Base-by-base conservation (phyloP, 1,140 invertebrate species). In the Coboldia fuscipes region DNA sequence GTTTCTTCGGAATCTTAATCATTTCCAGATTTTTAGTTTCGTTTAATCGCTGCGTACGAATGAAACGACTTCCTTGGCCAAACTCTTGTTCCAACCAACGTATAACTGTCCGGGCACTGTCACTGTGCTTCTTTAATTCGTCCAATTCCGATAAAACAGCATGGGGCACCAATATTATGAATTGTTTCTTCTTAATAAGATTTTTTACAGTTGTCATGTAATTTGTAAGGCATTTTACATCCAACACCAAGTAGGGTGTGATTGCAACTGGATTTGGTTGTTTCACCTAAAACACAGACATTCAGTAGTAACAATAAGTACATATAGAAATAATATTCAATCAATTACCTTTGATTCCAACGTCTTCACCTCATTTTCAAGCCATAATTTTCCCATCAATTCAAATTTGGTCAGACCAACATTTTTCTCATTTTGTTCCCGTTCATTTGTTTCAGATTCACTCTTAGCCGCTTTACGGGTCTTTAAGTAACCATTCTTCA, bases 51-150 rank as follows among this genome's bases (percentile, higher is more conserved):
- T 89, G 85, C 4, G 81, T 75, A 39, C 76, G 61, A 38, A 84
- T 54, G 48, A 76, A 88, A 34, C 83, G 62, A 39, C 83, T 84
- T 8, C 86, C 86, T 41, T 72, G 71, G 36, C 74, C 70, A 14
- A 92, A 71, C 56, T 90, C 82, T 16, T 63, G 55, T 54, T 92
- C 86, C 31, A 94, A 56, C 85, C 86, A 92, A 40, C 86, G 74
- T 33, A 88, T 92, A 2, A 80, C 82, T 50, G 89, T 82, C 31
- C 86, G 63, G 1, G 84, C 85, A 41, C 72, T 66, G 35, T 66
- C 65, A 41, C 65, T 75, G 47, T 68, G 73, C 40, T 70, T 75
- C 57, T 93, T 92, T 33, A 85, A 51, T 36, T 81, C 72, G 50
- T 92, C 85, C 45, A 92, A 57, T 30, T 75, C 74, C 41, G 79